Conservation (phyloP, 2,797 vertebrate genomes). For the Synanceia verrucosa region DNA sequence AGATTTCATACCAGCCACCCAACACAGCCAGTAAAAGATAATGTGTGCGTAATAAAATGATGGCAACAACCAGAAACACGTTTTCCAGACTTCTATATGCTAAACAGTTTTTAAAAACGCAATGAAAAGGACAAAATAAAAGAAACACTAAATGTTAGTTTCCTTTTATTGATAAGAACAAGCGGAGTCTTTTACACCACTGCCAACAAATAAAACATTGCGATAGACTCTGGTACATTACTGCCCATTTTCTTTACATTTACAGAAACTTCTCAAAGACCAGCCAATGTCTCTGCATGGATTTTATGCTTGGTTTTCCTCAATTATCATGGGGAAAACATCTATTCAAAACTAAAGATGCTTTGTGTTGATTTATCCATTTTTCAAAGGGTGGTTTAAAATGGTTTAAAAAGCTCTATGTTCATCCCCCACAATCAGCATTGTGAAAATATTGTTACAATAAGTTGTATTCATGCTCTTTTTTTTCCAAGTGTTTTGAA, state of each 20-base stretch:
- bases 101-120: neutral
- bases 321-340: neutral
- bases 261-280: constrained; percentile 31
- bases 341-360: neutral
- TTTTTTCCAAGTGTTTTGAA: constrained; percentile 45
- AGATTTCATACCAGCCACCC: neutral
- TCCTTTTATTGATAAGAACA: constrained; percentile 56
- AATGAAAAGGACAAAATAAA: neutral
- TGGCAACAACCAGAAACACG: neutral
- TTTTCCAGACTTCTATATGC: neutral
- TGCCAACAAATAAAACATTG: constrained; percentile 34
- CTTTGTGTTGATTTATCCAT: neutral
- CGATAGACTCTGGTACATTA: constrained; percentile 15
- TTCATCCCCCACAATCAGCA: constrained; percentile 5
- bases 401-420: constrained; percentile 23
- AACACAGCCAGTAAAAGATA: neutral
- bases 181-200: constrained; percentile 22
- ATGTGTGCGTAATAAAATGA: neutral
- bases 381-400: constrained; percentile 11
- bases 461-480: constrained; percentile 6
- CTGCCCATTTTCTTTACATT: constrained; percentile 26
- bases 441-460: constrained; percentile 42
- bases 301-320: neutral
- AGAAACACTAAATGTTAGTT: constrained; percentile 4
- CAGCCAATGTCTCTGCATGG: neutral